phyloP scores from a whole-genome alignment of 1,140 invertebrate species.

The Alviniconcha marisindica region DNA sequence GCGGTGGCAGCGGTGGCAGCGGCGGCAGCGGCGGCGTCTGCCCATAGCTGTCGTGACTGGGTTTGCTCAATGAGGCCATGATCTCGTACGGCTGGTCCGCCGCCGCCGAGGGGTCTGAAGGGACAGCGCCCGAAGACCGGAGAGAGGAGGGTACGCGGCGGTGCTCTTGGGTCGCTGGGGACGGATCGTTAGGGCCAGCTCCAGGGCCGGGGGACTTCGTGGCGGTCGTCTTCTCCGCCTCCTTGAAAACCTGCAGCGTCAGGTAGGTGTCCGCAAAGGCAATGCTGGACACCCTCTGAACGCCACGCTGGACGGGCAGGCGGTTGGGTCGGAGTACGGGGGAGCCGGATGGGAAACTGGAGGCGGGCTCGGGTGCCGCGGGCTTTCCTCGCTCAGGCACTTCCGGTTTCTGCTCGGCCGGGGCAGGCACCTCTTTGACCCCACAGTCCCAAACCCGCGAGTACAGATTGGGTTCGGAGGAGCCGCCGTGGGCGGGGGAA shows the following conservation, averaged over 20 bases:
- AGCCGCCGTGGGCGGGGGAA: background rate
- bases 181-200: no score
- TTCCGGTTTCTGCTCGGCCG: no score
- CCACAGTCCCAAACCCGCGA: slow-evolving; percentile 26
- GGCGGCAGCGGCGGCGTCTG: background rate
- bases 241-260: background rate
- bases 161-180: no score
- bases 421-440: no score
- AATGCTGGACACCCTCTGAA: slow-evolving; percentile 14
- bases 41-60: no score
- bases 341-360: background rate
- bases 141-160: background rate
- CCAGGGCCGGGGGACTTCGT: background rate
- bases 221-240: background rate
- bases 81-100: background rate
- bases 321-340: background rate
- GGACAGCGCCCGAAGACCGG: no score
- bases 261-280: slow-evolving; percentile 27
- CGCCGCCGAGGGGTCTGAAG: background rate
- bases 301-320: background rate
- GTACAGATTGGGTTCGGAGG: no score
- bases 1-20: background rate
- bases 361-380: background rate
- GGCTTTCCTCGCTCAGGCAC: no score
- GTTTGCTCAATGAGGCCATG: background rate